phyloP scores from a whole-genome alignment of 2,113 vertebrate species.

The Thamnophis sirtalis region DNA sequence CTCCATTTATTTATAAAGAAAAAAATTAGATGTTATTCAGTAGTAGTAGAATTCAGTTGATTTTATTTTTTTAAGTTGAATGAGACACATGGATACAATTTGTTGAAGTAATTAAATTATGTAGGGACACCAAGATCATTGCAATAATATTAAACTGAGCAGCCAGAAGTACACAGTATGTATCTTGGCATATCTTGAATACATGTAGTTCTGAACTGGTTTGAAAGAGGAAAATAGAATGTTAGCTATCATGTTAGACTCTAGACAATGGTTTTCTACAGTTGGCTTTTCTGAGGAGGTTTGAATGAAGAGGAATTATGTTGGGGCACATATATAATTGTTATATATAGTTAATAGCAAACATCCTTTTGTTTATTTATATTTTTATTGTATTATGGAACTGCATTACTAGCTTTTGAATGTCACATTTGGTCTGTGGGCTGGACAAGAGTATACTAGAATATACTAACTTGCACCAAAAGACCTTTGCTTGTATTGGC shows the following conservation, averaged over 20 bases:
- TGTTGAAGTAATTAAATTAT: slow-evolving; percentile 46
- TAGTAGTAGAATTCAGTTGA: neutral
- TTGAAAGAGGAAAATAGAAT: neutral
- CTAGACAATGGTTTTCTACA: neutral
- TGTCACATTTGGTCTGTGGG: neutral
- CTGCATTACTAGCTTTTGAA: neutral
- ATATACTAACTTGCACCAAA: neutral
- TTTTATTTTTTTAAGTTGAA: slow-evolving; percentile 28
- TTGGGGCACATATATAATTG: neutral
- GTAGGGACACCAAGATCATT: slow-evolving; percentile 43
- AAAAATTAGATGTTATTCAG: neutral
- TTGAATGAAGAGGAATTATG: neutral
- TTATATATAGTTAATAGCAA: too few species aligned
- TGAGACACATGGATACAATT: slow-evolving; percentile 18
- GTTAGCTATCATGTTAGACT: neutral
- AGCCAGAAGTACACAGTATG: slow-evolving; percentile 26
- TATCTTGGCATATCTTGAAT: neutral
- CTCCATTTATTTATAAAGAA: neutral
- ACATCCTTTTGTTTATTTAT: too few species aligned
- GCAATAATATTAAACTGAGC: slow-evolving; percentile 43
- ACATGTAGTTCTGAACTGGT: neutral
- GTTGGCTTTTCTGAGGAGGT: neutral
- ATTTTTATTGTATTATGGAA: too few species aligned
- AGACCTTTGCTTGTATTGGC: neutral
- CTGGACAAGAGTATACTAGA: neutral